Evolutionary conservation across 2,888 invertebrate species (phyloP).

Genomic region (Apamea crenata): DNA sequence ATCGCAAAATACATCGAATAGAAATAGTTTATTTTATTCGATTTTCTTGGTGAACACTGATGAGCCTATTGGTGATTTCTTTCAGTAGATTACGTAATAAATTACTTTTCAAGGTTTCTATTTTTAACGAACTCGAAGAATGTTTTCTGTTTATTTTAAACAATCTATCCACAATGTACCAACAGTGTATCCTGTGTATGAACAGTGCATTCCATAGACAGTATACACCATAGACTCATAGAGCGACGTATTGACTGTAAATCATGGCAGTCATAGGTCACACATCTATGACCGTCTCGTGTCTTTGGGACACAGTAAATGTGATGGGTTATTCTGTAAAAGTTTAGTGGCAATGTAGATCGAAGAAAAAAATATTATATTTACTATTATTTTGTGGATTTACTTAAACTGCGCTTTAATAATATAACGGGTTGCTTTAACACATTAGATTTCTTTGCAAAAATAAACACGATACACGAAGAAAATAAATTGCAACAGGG

Average conservation of each 20-base stretch:
- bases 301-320: slow-evolving; percentile 66
- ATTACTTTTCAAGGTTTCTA: neutral
- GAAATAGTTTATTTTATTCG: neutral
- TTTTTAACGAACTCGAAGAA: neutral
- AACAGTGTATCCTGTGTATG: slow-evolving; percentile 42
- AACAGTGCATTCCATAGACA: slow-evolving; percentile 69
- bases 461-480: neutral
- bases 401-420: too few species aligned
- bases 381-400: too few species aligned
- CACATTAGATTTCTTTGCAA: neutral
- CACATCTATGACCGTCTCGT: slow-evolving; percentile 68
- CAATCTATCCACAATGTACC: slow-evolving; percentile 12
- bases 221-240: slow-evolving; percentile 43
- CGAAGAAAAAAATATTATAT: neutral
- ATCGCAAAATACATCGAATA: neutral
- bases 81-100: neutral
- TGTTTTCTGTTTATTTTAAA: slow-evolving; percentile 25
- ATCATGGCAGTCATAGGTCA: slow-evolving; percentile 84
- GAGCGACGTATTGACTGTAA: slow-evolving; percentile 79
- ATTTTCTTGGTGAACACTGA: neutral
- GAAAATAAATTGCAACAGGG: neutral
- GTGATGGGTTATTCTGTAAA: slow-evolving; percentile 65
- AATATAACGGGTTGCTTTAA: too few species aligned
- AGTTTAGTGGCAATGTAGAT: neutral
- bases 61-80: neutral